phyloP scores from a whole-genome alignment of 2,113 vertebrate species.

The Gallinago undulata region DNA sequence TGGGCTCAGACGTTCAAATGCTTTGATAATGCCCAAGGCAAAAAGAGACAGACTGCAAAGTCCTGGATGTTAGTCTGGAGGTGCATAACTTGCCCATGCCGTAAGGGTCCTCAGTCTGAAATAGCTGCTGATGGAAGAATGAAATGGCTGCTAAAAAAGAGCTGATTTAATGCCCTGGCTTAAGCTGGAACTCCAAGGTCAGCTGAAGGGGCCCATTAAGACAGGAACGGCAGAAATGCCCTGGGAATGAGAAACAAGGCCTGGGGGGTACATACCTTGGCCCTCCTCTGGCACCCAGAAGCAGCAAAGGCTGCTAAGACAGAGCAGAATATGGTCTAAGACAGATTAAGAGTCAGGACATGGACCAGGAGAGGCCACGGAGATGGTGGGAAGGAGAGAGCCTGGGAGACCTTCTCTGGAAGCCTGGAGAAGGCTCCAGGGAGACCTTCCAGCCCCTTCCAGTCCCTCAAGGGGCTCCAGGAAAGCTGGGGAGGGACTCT shows the following conservation, averaged over 20 bases:
- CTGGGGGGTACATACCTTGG: background rate
- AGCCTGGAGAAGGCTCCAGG: too few relatives aligned
- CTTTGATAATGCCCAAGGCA: background rate
- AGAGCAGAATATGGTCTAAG: background rate
- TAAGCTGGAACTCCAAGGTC: slow-evolving; percentile 56
- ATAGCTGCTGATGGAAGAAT: slow-evolving; percentile 45
- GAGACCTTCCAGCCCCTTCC: too few relatives aligned
- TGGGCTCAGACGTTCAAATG: slow-evolving; percentile 13
- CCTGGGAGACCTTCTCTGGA: too few relatives aligned
- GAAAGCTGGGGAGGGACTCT: too few relatives aligned
- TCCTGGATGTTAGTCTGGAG: background rate
- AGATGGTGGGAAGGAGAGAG: too few relatives aligned
- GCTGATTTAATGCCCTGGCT: slow-evolving; percentile 50
- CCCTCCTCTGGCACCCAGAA: background rate
- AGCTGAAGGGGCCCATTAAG: slow-evolving; percentile 34
- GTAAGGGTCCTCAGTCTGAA: slow-evolving; percentile 60
- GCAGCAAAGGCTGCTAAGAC: background rate
- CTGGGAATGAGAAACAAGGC: background rate
- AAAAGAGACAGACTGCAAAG: slow-evolving; percentile 2
- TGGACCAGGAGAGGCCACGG: too few relatives aligned
- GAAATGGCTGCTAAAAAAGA: slow-evolving; percentile 66
- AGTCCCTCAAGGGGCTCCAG: too few relatives aligned
- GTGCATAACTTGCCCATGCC: slow-evolving; percentile 12
- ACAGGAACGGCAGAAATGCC: background rate
- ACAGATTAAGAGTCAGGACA: background rate